These are phyloP conservation scores for Rhabdomys dilectus DNA, from an alignment of 2,113 vertebrate genomes.

Conservation along the genomic window DNA sequence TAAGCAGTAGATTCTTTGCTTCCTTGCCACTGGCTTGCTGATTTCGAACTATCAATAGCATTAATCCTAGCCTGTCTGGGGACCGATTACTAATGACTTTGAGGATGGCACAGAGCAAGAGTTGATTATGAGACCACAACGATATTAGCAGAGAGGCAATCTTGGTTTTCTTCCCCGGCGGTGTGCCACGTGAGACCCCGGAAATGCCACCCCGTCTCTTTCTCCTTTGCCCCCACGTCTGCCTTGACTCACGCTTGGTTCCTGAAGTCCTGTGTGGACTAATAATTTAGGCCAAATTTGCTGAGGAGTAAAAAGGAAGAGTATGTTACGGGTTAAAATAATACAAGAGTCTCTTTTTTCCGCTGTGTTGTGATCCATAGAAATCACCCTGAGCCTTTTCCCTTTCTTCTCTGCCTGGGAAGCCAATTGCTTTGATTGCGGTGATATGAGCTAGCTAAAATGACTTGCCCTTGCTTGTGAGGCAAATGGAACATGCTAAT, in stretches of 20 bases:
- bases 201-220: background rate
- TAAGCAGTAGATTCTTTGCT: constrained; percentile 60
- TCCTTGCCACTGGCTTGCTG: constrained; percentile 72
- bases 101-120: constrained; percentile 52
- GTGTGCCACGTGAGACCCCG: background rate
- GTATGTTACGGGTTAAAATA: constrained; percentile 91
- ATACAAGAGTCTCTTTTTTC: constrained; percentile 91
- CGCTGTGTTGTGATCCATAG: constrained; percentile 94
- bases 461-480: constrained; percentile 98
- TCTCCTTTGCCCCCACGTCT: background rate
- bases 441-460: constrained; percentile 96
- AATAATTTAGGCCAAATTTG: constrained; percentile 83
- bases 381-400: constrained; percentile 90
- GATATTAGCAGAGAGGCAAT: background rate
- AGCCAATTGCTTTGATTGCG: constrained; percentile 98
- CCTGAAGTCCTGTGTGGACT: constrained; percentile 50
- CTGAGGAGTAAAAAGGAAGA: constrained; percentile 85
- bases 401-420: constrained; percentile 91
- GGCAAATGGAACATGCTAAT: constrained; percentile 99
- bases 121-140: background rate
- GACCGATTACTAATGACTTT: constrained; percentile 75
- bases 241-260: background rate
- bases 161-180: background rate
- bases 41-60: constrained; percentile 72
- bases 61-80: constrained; percentile 72